Evolutionary conservation across 2,113 vertebrate genomes (phyloP).

Genomic region (Elgaria multicarinata): DNA sequence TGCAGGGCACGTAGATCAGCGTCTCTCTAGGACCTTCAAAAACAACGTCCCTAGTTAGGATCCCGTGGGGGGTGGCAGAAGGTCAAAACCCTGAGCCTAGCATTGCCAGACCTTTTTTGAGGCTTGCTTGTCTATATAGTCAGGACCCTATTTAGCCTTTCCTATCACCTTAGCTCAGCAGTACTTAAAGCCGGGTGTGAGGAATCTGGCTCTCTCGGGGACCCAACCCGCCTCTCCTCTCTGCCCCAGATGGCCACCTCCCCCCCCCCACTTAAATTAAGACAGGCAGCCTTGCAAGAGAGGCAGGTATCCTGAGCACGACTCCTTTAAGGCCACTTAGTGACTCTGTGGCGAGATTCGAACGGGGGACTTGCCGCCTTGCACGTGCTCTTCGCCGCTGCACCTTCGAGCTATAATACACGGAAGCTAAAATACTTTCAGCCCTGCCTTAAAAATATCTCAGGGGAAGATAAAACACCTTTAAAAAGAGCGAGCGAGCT

Average conservation of each 20-base stretch:
- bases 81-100: not conserved
- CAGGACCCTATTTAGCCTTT: not conserved
- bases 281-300: too few relatives aligned
- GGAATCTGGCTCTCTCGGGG: too few relatives aligned
- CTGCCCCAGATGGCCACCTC: too few relatives aligned
- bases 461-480: not conserved
- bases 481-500: too few relatives aligned
- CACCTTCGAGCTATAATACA: not conserved
- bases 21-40: slow-evolving; percentile 85
- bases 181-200: not conserved
- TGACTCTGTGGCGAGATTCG: too few relatives aligned
- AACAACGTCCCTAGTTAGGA: not conserved
- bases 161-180: not conserved
- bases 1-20: slow-evolving; percentile 91
- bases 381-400: too few relatives aligned
- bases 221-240: too few relatives aligned
- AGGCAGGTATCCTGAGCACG: not conserved
- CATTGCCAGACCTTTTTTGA: not conserved
- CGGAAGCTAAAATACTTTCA: not conserved
- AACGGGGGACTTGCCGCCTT: too few relatives aligned
- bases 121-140: not conserved
- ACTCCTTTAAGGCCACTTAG: not conserved
- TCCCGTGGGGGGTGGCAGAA: accelerated
- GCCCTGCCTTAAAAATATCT: not conserved
- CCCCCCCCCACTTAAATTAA: too few relatives aligned